Base-by-base conservation (phyloP, 1,140 invertebrate species). In the Drosophila lacertosa region DNA sequence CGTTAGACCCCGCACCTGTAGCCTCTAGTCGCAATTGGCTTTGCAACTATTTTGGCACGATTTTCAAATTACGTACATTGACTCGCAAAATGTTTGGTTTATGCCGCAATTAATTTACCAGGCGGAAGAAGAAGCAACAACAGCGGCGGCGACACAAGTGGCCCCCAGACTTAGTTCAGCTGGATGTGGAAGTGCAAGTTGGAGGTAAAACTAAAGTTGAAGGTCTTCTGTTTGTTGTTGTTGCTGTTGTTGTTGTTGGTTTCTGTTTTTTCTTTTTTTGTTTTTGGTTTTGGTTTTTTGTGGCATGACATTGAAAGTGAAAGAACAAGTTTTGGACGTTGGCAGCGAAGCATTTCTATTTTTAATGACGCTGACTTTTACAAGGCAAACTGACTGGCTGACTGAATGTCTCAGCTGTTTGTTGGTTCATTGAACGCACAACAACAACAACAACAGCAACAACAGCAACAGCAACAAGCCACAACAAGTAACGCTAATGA, bases 31-130 rank as follows among this genome's bases (percentile, higher is more conserved):
- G 45, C 58, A 74, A 70, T 75, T 77, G 67, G 60, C 75, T 77
- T 59, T 77, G 75, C 78, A 88, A 74, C 82, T 78, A 88, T 88
- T 84, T 88, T 88, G 82, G 82, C 82, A 88, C 82, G 82, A 88
- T 88, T 88, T 88, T 88, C 82, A 77, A 88, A 88, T 88, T 88
- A 88, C 82, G 82, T 89, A 82, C 82, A 88, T 88, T 83, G 82
- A 88, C 82, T 88, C 71, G 81, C 81, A 88, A 89, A 89, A 89
- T 88, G 82, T 88, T 86, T 88, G 77, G 58, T 82, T 88, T 88
- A 88, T 88, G 82, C 82, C 82, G 82, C 82, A 88, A 88, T 88
- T 88, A 88, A 88, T 88, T 88, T 77, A n/a, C 50, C 64, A 88
- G 62, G 77, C 82, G 82, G 82, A 88, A 88, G 82, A 88, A 82